phyloP scores from a whole-genome alignment of 1,140 invertebrate species.

The Sycobia sp. region DNA sequence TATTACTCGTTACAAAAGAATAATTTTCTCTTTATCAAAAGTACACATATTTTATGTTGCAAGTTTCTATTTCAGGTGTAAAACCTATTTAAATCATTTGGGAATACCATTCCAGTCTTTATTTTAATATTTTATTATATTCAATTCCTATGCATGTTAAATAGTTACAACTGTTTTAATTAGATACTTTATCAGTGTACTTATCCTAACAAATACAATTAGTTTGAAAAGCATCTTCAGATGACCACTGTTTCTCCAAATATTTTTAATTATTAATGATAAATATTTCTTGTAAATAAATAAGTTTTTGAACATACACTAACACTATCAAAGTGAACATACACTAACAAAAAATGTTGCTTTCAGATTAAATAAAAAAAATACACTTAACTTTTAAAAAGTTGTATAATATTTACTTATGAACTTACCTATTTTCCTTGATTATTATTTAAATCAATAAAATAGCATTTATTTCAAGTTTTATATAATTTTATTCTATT shows the following conservation, averaged over 20 bases:
- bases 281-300: constrained; percentile 25
- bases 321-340: not conserved
- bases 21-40: too few relatives aligned
- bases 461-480: too few relatives aligned
- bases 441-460: too few relatives aligned
- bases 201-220: constrained; percentile 15
- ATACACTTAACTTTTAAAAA: too few relatives aligned
- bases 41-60: not conserved
- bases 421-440: too few relatives aligned
- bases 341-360: not conserved
- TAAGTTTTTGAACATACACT: not conserved
- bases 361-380: too few relatives aligned
- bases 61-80: constrained; percentile 11
- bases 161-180: not conserved
- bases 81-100: not conserved
- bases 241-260: constrained; percentile 10
- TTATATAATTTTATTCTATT: too few relatives aligned
- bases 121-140: constrained; percentile 2
- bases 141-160: constrained; percentile 9
- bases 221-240: not conserved
- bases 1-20: not conserved
- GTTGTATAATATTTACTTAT: too few relatives aligned
- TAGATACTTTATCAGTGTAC: constrained; percentile 7
- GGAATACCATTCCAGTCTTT: constrained; percentile 1
- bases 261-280: not conserved